A percentile compares a stretch with the other conserved stretches of the same genome.
These are phyloP conservation scores for Meliscaeva auricollis DNA, from an alignment of 2,888 invertebrate genomes.

Conservation along the genomic window DNA sequence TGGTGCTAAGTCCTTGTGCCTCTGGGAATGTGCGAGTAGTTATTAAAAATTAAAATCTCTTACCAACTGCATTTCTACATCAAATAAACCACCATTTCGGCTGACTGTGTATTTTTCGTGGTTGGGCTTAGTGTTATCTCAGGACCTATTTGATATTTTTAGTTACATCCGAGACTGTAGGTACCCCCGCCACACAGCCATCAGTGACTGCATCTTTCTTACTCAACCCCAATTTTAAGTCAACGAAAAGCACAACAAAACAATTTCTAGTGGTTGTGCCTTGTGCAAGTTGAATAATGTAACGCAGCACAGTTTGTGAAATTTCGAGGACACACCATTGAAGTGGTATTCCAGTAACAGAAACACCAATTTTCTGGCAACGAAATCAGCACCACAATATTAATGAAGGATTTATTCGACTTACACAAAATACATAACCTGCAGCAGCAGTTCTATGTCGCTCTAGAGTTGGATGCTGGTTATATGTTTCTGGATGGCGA, in stretches of 20 bases:
- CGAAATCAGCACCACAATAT: constrained; percentile 34
- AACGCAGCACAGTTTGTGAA: constrained; percentile 18
- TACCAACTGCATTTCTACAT: constrained; percentile 1
- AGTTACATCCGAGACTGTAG: not conserved
- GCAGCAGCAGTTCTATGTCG: not conserved
- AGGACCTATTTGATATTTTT: not conserved
- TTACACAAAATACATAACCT: not conserved
- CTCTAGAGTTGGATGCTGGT: not conserved
- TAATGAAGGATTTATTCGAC: constrained; percentile 51
- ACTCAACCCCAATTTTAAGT: not conserved
- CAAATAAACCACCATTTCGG: not conserved
- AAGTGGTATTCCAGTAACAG: constrained; percentile 38
- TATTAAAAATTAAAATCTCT: constrained; percentile 50
- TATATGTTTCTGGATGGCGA: too few relatives aligned
- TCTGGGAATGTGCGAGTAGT: not conserved
- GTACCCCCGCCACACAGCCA: not conserved
- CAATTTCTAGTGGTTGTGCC: constrained; percentile 36
- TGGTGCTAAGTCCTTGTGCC: too few relatives aligned
- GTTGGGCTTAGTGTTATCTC: constrained; percentile 1
- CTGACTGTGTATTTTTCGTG: constrained; percentile 4
- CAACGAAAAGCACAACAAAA: constrained; percentile 39
- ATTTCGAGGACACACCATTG: constrained; percentile 36
- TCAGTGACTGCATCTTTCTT: not conserved
- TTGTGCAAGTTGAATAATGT: constrained; percentile 2
- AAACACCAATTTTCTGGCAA: constrained; percentile 34